Base-by-base conservation (phyloP, 2,113 vertebrate species). In the Perca schrenkii region DNA sequence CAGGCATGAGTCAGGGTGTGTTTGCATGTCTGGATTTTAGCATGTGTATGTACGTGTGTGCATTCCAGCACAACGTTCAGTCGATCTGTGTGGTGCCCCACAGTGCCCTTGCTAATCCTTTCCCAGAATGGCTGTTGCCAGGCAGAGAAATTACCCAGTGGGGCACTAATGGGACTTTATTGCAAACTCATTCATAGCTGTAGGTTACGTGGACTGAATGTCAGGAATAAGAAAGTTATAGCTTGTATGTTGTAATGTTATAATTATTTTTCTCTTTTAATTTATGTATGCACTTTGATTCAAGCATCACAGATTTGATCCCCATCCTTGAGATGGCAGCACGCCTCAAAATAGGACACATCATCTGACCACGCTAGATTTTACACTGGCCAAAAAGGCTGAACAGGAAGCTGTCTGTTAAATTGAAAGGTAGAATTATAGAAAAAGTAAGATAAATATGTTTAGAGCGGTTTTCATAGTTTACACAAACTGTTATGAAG, bases 81-180 rank as follows among this genome's bases (percentile, higher is more conserved):
- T 75, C 64, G 87, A 87, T 83, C 84, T 86, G 57, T 40, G 61
- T 17, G 61, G 34, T 88, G 80, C 81, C 80, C 79, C 73, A 19
- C 57, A 15, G 69, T 74, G 34, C 62, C 61, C 62, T 22, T 62
- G 71, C 67, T 94, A 94, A 93, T 92, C 92, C 91, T 28, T 86
- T 89, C 87, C 88, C 86, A 88, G 87, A 94, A 94, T 84, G 90
- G 87, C 83, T 88, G 92, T 94, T 93, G 83, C 89, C 84, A 83
- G 92, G 92, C 93, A 94, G 91, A 90, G 85, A 88, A 85, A 88
- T 90, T 63, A 88, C 81, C 88, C 85, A 70, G 56, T 19, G 14
- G 76, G 61, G 43, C 2, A 2, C 52, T 82, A 85, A 91, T 85
- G 68, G 80, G 68, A 47, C 52, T 77, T 65, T 52, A 79, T 71